Evolutionary conservation across 2,113 vertebrate genomes (phyloP), one percentile per base, ranked within the genome.

Genomic region (Callorhinus ursinus): DNA sequence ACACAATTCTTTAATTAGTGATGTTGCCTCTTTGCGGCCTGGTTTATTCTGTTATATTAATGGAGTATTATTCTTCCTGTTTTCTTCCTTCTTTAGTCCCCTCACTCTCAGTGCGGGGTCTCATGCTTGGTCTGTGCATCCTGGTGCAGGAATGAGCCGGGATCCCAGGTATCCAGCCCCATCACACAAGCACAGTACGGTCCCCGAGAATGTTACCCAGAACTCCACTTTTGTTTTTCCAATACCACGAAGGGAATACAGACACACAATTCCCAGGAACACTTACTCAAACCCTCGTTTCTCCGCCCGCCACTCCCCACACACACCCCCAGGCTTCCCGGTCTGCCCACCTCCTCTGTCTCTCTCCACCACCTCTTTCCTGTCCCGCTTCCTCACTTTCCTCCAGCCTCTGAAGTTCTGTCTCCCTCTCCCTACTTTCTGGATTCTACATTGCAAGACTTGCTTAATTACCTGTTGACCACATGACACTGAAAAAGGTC

Each of bases 221-320:
- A 74, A 61, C 22, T 59, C 53, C 15, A 18, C 57, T 55, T n/a
- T 26, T 79, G 31, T 33, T 82, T 36, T n/a, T 26, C 49, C 53
- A 65, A 67, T 1, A 57, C 49, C 59, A 36, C 49, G 61, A 94
- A 31, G 49, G 31, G 69, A 28, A 69, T 18, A 24, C 14, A 36
- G 31, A 36, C 8, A 28, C 21, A 4, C 19, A 26, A 31, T 49
- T 14, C 13, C 57, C 42, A 65, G n/a, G 55, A 39, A 46, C n/a
- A 24, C 63, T 33, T 59, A 46, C 74, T 80, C 63, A 12, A 81
- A 0, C n/a, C 26, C 61, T 91, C 26, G 22, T 33, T 33, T 39
- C 42, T 49, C n/a, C 6, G 6, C 26, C 5, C 0, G 33, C 19
- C 10, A 0, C 72, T 65, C 7, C 0, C 3, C 5, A 31, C 28